These are phyloP conservation scores for Spea multiplicata DNA, from an alignment of 2,113 vertebrate species.

Conservation along the genomic window DNA sequence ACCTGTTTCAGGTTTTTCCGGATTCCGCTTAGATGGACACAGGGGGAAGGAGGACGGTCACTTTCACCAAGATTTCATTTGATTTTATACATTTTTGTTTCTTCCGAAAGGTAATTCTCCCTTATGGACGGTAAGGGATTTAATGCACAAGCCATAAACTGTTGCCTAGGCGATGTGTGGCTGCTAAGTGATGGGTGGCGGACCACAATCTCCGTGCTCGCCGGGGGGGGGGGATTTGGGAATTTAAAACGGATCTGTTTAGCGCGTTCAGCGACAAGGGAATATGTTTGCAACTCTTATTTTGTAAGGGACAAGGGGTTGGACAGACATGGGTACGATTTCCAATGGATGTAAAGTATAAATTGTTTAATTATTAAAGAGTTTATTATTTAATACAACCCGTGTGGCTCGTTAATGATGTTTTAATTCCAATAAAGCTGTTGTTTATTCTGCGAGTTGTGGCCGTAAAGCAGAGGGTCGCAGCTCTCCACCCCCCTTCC, in stretches of 20 bases:
- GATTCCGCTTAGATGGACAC: too few species aligned
- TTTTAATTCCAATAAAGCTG: too few species aligned
- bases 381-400: constrained; percentile 35
- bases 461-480: too few species aligned
- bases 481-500: too few species aligned
- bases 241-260: not conserved
- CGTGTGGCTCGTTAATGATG: not conserved
- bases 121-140: not conserved
- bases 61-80: too few species aligned
- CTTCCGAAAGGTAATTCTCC: not conserved
- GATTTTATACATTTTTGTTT: not conserved
- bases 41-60: too few species aligned
- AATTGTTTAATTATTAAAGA: constrained; percentile 48
- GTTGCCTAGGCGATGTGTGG: not conserved
- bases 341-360: constrained; percentile 39
- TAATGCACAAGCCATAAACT: constrained; percentile 27
- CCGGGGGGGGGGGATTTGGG: not conserved
- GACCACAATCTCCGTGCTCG: constrained; percentile 21
- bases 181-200: not conserved
- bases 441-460: too few species aligned
- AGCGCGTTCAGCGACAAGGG: constrained; percentile 11
- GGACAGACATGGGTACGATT: constrained; percentile 27
- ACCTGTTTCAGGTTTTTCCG: too few species aligned
- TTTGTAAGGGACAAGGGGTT: not conserved
- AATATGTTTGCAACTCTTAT: constrained; percentile 13